phyloP scores from a whole-genome alignment of 2,797 vertebrate genomes.

The Diplodus sargus region DNA sequence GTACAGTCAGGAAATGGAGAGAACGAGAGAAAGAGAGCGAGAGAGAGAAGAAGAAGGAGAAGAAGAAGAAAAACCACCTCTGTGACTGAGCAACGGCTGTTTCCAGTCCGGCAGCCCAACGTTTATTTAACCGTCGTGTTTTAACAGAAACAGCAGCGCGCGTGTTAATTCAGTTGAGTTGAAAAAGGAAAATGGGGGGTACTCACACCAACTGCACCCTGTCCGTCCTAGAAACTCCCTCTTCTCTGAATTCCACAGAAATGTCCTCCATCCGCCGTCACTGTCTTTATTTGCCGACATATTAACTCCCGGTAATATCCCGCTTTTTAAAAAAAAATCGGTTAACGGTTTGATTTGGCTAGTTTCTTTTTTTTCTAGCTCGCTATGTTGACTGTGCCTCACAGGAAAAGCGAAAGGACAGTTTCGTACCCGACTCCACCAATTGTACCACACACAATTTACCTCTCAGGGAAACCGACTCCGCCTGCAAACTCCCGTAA shows the following conservation, averaged over 20 bases:
- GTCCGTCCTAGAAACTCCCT: slow-evolving; percentile 95
- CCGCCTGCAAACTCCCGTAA: slow-evolving; percentile 79
- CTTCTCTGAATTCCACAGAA: slow-evolving; percentile 97
- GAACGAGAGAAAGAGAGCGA: background rate
- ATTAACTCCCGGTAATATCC: slow-evolving; percentile 56
- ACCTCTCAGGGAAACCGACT: slow-evolving; percentile 70
- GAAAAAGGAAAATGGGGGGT: background rate
- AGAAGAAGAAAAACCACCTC: background rate
- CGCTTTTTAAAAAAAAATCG: background rate
- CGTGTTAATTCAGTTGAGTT: background rate
- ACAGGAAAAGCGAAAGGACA: slow-evolving; percentile 79
- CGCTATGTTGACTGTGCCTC: slow-evolving; percentile 63
- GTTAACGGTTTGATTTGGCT: slow-evolving; percentile 7
- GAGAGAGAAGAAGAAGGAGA: background rate
- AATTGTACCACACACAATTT: slow-evolving; percentile 80
- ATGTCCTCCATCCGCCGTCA: slow-evolving; percentile 93
- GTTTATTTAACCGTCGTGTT: background rate
- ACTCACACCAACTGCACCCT: slow-evolving; percentile 96
- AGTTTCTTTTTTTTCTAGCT: background rate
- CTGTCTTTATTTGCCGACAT: slow-evolving; percentile 94
- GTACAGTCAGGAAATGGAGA: slow-evolving; percentile 50
- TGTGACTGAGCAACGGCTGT: background rate
- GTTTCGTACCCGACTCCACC: slow-evolving; percentile 74
- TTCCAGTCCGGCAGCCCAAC: background rate
- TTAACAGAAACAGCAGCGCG: background rate